Evolutionary conservation across 2,888 invertebrate genomes (phyloP).

Genomic region (Calliopum simillimum): DNA sequence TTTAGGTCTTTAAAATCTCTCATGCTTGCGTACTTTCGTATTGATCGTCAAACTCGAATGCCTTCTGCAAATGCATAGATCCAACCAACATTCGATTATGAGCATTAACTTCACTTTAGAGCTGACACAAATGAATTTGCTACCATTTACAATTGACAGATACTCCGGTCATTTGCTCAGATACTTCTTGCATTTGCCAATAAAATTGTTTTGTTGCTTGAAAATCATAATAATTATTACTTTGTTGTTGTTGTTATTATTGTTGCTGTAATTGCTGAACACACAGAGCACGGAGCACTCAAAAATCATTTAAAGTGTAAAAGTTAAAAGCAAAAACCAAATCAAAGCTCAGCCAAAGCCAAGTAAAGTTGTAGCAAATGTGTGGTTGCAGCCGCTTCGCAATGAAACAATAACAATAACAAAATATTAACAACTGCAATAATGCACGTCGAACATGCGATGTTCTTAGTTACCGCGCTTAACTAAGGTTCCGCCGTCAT

Average conservation of each 20-base stretch:
- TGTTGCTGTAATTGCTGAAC: constrained; percentile 27
- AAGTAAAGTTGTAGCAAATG: background rate
- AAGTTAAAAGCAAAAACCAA: background rate
- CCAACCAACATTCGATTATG: constrained; percentile 4
- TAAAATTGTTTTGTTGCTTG: constrained; percentile 34
- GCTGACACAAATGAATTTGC: constrained; percentile 35
- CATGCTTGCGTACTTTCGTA: too few relatives aligned
- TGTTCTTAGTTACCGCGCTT: constrained; percentile 23
- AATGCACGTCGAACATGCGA: constrained; percentile 36
- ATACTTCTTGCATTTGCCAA: constrained; percentile 28
- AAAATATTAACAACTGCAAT: constrained; percentile 4
- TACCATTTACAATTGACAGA: constrained; percentile 35
- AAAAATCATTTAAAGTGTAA: constrained; percentile 19
- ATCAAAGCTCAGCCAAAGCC: background rate
- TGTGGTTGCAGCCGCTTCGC: too few relatives aligned
- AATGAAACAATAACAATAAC: constrained; percentile 3
- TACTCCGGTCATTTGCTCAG: background rate
- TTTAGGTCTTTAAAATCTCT: too few relatives aligned
- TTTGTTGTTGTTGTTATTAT: constrained; percentile 12
- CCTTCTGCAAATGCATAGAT: too few relatives aligned
- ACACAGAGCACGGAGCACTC: constrained; percentile 23
- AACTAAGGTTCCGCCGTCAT: constrained; percentile 13
- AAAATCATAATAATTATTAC: constrained; percentile 27
- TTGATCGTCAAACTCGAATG: too few relatives aligned
- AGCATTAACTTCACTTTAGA: constrained; percentile 35